Evolutionary conservation across 2,888 invertebrate species (phyloP).

Genomic region (Spicauda simplicius): DNA sequence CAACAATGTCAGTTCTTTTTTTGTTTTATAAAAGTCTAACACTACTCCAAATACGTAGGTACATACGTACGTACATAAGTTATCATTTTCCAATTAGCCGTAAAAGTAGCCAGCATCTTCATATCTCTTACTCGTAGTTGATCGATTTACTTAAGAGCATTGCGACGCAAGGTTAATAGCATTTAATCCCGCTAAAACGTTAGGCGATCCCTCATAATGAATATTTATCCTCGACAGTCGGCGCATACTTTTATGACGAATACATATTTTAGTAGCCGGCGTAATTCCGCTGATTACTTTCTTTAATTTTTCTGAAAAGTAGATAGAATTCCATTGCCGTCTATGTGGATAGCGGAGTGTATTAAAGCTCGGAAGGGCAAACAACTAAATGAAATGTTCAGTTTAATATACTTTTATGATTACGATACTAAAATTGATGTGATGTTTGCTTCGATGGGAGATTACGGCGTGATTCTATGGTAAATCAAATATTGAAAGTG

Average conservation of each 20-base stretch:
- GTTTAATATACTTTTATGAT: constrained; percentile 29
- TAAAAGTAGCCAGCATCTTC: background rate
- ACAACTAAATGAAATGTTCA: constrained; percentile 63
- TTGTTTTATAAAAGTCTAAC: too few relatives aligned
- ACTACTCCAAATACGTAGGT: too few relatives aligned
- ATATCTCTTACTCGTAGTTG: constrained; percentile 43
- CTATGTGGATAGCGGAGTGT: constrained; percentile 62
- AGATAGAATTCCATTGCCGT: constrained; percentile 47
- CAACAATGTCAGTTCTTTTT: too few relatives aligned
- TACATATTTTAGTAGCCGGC: constrained; percentile 83
- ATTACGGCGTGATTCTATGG: constrained; percentile 10
- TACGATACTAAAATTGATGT: constrained; percentile 25
- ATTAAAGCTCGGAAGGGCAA: constrained; percentile 72
- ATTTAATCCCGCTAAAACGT: constrained; percentile 84
- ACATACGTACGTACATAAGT: too few relatives aligned
- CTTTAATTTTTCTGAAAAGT: constrained; percentile 80
- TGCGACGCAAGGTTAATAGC: constrained; percentile 70
- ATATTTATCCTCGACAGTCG: constrained; percentile 80
- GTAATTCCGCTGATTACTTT: constrained; percentile 83
- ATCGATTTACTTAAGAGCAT: constrained; percentile 76
- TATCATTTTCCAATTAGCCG: too few relatives aligned
- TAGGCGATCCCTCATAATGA: constrained; percentile 81
- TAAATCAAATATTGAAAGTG: constrained; percentile 7
- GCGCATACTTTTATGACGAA: constrained; percentile 83
- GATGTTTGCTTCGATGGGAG: constrained; percentile 22